phyloP scores from a whole-genome alignment of 92 coral and sea anemone species.

The Pocillopora grandis region DNA sequence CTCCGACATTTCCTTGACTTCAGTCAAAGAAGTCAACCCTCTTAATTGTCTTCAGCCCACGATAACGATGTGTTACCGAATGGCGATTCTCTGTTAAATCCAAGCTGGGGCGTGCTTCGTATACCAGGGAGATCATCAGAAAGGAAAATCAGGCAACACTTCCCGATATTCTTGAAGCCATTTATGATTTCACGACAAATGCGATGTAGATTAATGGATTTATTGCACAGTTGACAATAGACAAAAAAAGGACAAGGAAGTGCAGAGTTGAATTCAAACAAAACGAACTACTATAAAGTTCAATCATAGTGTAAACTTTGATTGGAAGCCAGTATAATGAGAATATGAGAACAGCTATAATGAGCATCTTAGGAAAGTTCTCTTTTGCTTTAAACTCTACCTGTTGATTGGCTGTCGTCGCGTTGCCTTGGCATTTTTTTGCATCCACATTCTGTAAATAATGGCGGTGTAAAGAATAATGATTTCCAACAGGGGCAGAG shows the following conservation, averaged over 20 bases:
- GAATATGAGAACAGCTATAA: conserved; percentile 55
- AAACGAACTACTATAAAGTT: not conserved
- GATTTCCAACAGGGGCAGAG: conserved; percentile 55
- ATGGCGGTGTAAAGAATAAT: conserved; percentile 56
- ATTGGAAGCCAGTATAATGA: conserved; percentile 42
- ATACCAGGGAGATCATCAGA: not conserved
- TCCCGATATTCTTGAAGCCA: conserved; percentile 19
- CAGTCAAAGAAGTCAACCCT: not conserved
- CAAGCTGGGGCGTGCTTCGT: conserved; percentile 13
- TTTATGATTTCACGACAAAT: conserved; percentile 33
- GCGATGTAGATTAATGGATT: conserved; percentile 58
- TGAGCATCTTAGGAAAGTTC: conserved; percentile 59
- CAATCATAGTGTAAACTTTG: not conserved
- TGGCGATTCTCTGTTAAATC: conserved; percentile 5
- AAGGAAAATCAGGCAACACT: not conserved
- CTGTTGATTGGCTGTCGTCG: conserved; percentile 43
- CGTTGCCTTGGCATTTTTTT: conserved; percentile 27
- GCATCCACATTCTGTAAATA: conserved; percentile 47
- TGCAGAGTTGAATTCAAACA: conserved; percentile 2
- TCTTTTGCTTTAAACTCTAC: conserved; percentile 46
- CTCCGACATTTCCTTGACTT: too few species aligned
- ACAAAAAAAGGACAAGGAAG: conserved; percentile 33
- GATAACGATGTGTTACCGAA: not conserved
- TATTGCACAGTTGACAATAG: conserved; percentile 51
- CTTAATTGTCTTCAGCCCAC: not conserved